Conservation (phyloP, 2,888 invertebrate genomes). For the Drosophila hamatofila region DNA sequence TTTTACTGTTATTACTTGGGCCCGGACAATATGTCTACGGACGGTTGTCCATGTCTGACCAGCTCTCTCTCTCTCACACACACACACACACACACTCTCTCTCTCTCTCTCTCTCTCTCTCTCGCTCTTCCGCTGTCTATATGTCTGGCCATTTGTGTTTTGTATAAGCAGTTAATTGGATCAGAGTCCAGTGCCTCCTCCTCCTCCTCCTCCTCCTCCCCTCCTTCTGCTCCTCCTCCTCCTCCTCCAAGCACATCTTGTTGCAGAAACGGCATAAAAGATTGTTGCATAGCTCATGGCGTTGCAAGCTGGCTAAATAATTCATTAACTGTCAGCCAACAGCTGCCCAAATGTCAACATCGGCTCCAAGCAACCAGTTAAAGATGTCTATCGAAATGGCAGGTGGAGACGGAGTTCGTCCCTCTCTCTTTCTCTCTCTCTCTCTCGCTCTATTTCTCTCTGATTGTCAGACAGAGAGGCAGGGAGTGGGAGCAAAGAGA, state of each 20-base stretch:
- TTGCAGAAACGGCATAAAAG: conserved; percentile 46
- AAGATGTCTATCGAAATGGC: conserved; percentile 12
- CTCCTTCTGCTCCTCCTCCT: too few species aligned
- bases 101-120: neutral
- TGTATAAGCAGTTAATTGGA: conserved; percentile 81
- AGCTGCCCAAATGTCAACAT: conserved; percentile 62
- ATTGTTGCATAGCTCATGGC: conserved; percentile 74
- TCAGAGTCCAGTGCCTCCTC: conserved; percentile 56
- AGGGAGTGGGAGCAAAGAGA: neutral
- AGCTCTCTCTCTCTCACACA: neutral
- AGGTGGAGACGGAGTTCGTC: neutral
- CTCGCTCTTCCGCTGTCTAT: conserved; percentile 13
- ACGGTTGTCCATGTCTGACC: conserved; percentile 40
- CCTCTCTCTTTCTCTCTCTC: too few species aligned
- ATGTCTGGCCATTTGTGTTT: conserved; percentile 74
- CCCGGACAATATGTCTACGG: conserved; percentile 55
- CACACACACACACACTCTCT: neutral
- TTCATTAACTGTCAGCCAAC: conserved; percentile 66
- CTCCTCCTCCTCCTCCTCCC: neutral
- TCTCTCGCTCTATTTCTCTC: too few species aligned
- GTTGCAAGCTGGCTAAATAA: conserved; percentile 58
- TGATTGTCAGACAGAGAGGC: neutral
- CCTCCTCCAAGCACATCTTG: conserved; percentile 8
- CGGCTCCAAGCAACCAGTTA: conserved; percentile 37
- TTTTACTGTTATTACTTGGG: conserved; percentile 73